Conservation (phyloP, 1,140 invertebrate species). For the Ruditapes philippinarum region DNA sequence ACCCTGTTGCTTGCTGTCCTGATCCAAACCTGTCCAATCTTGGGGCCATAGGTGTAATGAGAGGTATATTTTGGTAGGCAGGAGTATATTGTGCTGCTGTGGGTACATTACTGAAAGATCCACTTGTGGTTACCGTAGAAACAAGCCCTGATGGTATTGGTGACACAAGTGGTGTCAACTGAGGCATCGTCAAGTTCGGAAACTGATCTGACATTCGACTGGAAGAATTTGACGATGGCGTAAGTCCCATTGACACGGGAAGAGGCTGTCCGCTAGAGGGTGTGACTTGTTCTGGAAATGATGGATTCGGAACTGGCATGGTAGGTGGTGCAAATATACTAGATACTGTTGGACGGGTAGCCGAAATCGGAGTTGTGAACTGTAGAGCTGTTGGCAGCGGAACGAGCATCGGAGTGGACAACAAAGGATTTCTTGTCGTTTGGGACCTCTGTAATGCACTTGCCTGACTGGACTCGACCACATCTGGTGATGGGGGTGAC, state of each 20-base stretch:
- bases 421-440: too few relatives aligned
- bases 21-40: conserved; percentile 5
- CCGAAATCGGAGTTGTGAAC: background rate
- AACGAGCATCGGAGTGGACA: background rate
- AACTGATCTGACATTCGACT: background rate
- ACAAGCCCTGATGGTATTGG: background rate
- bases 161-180: background rate
- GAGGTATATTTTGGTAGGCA: conserved; percentile 69
- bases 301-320: conserved; percentile 57
- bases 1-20: background rate
- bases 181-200: background rate
- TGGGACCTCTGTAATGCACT: background rate
- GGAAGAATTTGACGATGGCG: background rate
- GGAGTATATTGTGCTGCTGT: conserved; percentile 63
- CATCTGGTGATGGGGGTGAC: background rate
- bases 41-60: conserved; percentile 71
- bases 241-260: background rate
- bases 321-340: conserved; percentile 62
- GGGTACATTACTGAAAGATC: conserved; percentile 34
- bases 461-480: background rate
- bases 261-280: background rate
- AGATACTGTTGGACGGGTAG: conserved; percentile 12
- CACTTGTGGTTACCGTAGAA: background rate
- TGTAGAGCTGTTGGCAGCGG: conserved; percentile 26
- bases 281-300: conserved; percentile 53